Evolutionary conservation across 2,113 vertebrate species (phyloP), one percentile per base, ranked within the genome.

Genomic region (Elaphurus davidianus): DNA sequence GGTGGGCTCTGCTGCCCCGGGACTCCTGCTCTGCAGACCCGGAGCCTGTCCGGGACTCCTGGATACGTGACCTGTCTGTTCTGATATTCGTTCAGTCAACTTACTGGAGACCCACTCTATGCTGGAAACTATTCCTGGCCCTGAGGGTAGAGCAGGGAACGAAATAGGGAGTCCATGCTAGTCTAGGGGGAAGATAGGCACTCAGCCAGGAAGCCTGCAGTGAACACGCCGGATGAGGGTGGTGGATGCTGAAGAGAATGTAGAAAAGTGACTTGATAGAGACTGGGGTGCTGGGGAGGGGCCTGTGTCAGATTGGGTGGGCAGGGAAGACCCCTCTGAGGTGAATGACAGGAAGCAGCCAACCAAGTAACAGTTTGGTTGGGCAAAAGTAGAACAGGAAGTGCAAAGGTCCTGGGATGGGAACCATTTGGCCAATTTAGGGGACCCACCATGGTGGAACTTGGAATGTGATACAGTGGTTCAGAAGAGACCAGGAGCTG

Each of bases 1-100:
- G 99, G 99, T 99, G 95, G 28, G 50, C 3, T 13, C 3, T 0
- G 52, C 33, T 3, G 52, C 57, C 2, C 57, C 2, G 36, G 45
- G 12, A 5, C 33, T 5, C 47, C 82, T 5, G 3, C 40, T 3
- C 60, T 4, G 1, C 40, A 4, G 33, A n/a, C 5, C 36, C 17
- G 17, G n/a, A 1, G 25, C 36, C 43, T 1, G 14, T 45, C 96
- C 6, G 19, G 33, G 14, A 0, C 13, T 17, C 60, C 60, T 2
- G 5, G 23, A 4, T 0, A 0, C 0, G 4, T 5, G 2, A 1
- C 1, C 0, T 27, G 0, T 28, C 36, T 4, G 40, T 43, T 85
- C 50, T 27, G 21, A 1, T 0, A 16, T 11, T 19, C 19, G 0
- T 23, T n/a, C 23, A 25, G 0, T n/a, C 11, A 0, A 0, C 43